Conservation (phyloP, 2,797 vertebrate species). For the Heterohyrax brucei region DNA sequence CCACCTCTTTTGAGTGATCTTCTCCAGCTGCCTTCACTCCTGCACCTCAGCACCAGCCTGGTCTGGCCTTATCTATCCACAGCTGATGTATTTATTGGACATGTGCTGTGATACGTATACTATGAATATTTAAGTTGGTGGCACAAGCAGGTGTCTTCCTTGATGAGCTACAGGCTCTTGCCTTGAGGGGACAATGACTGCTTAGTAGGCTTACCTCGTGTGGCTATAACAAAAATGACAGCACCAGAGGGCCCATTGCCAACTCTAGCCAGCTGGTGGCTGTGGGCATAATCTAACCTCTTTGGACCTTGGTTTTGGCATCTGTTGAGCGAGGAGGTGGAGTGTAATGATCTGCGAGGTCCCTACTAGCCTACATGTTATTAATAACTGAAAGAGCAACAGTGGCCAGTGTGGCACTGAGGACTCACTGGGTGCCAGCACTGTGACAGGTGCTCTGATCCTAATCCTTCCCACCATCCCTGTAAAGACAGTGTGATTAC, state of each 20-base stretch:
- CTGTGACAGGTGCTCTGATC: slow-evolving; percentile 29
- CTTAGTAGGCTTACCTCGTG: background rate
- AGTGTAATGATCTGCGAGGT: background rate
- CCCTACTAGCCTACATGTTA: background rate
- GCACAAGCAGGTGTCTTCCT: background rate
- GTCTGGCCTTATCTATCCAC: slow-evolving; percentile 27
- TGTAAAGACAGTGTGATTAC: background rate
- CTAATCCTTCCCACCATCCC: background rate
- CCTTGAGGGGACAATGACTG: slow-evolving; percentile 20
- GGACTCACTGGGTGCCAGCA: background rate
- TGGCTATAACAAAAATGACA: slow-evolving; percentile 42
- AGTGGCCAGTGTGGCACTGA: slow-evolving; percentile 52
- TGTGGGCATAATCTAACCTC: background rate
- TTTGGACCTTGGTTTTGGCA: slow-evolving; percentile 38
- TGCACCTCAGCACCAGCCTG: background rate
- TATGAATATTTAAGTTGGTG: background rate
- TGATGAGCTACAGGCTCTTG: slow-evolving; percentile 8
- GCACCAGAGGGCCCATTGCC: slow-evolving; percentile 8
- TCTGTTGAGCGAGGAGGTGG: slow-evolving; percentile 37
- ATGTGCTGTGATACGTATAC: background rate
- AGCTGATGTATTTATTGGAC: slow-evolving; percentile 59
- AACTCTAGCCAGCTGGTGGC: background rate
- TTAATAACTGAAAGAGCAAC: slow-evolving; percentile 31
- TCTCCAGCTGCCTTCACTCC: background rate
- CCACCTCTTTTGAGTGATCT: background rate